Base-by-base conservation (phyloP, 2,113 vertebrate genomes). In the Plestiodon gilberti region DNA sequence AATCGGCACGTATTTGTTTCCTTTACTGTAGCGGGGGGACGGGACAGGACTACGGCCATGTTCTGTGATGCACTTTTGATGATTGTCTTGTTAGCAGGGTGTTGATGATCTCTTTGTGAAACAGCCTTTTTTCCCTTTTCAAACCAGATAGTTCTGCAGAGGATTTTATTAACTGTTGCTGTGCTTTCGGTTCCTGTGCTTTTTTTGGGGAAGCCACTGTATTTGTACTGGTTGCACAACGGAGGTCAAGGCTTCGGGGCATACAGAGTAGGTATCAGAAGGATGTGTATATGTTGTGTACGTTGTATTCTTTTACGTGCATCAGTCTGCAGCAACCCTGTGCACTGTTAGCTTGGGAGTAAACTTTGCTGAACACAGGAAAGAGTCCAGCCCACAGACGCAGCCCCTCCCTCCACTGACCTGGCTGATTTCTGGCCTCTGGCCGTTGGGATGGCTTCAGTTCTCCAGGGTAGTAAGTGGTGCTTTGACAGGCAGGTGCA, bases 181-280 rank as follows among this genome's bases (percentile, higher is more conserved):
- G 84, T 97, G 5, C 93, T 99, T 81, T 97, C 97, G 0, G 97
- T 99, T 81, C 98, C 98, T 2, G 97, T 99, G 2, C 94, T 99
- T 89, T 96, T 99, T 87, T 76, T 99, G 87, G 99, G 98, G 35
- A 99, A 99, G 92, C 99, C 99, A 0, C 83, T 99, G 43, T 99
- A 99, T 95, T 96, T 99, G 62, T 96, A 98, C 62, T 99, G 98
- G 98, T 94, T 98, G 73, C 97, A 97, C 81, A 97, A 97, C 0
- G 98, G 98, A 83, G 95, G 95, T 70, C 95, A 86, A 14, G 96
- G 94, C 78, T 90, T 99, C 4, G 95, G 96, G n/a, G 96, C 96
- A 89, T 98, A 98, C 95, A 97, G 98, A 95, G 99, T 99, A 62
- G 96, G 98, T 80, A 13, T 0, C 65, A 4, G 57, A 22, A 14